phyloP scores from a whole-genome alignment of 2,113 vertebrate genomes.

The Grammomys surdaster region DNA sequence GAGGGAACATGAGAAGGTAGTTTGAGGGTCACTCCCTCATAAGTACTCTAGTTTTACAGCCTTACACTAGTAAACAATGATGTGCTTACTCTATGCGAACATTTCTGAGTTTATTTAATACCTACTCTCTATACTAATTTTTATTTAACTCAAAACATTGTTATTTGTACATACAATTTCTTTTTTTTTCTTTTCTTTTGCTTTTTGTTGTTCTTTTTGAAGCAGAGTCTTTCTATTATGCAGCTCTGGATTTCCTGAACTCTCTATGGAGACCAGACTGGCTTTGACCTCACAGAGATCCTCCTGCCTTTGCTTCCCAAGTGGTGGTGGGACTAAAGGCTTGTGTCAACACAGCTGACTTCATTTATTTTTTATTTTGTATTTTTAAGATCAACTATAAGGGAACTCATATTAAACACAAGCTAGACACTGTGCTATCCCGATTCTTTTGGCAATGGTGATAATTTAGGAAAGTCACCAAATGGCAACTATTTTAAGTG shows the following conservation, averaged over 20 bases:
- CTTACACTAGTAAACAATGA: conserved; percentile 24
- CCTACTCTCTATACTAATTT: neutral
- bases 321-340: neutral
- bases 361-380: neutral
- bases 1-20: neutral
- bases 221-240: neutral
- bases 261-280: neutral
- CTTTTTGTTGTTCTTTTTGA: neutral
- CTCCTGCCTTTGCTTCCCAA: neutral
- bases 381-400: conserved; percentile 5
- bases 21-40: neutral
- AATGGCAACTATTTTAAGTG: neutral
- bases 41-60: neutral
- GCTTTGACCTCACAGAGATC: neutral
- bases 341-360: neutral
- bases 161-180: conserved; percentile 29
- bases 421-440: neutral
- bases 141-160: conserved; percentile 52
- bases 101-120: conserved; percentile 15
- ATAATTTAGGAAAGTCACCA: conserved; percentile 18
- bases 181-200: neutral
- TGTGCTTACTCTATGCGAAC: conserved; percentile 48
- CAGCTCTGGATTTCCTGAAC: neutral
- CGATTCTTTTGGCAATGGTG: conserved; percentile 40
- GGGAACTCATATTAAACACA: neutral